Evolutionary conservation across 2,797 vertebrate genomes (phyloP), one percentile per base, ranked within the genome.

Genomic region (Gambusia yucatana): DNA sequence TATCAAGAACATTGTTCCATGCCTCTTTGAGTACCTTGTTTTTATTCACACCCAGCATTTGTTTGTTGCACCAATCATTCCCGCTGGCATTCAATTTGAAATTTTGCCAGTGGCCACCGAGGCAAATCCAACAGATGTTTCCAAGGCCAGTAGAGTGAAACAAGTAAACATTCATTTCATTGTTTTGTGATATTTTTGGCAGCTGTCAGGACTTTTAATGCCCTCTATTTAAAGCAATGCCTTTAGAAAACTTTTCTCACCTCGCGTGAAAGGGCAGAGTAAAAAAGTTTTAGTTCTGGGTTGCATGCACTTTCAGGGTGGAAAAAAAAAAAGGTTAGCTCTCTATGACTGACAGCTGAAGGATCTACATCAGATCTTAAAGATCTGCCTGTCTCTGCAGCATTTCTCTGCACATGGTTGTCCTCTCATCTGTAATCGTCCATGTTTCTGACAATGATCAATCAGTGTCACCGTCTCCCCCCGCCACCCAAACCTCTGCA

Each of bases 41-140:
- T 76, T 76, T 71, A 36, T 71, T 57, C 41, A 75, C 39, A 46
- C 46, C 82, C 47, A 88, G 77, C 36, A 70, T 75, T 79, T 75
- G n/a, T 57, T 47, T 78, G 43, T n/a, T 1, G 3, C 17, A 0
- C 41, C 14, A 22, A 13, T 57, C 36, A 79, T 82, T 85, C 77
- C 81, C 65, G 22, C 57, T 82, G 5, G 22, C 77, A 79, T 89
- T 82, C 82, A 82, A 46, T 87, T 83, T 85, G 84, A 88, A 81
- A 73, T 81, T 70, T 88, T 92, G 87, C 87, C 87, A 89, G 81
- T 79, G 84, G 86, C 85, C 84, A 85, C 1, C 0, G 82, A 83
- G 84, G 87, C 84, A 89, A 91, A 93, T 90, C 87, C 86, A 89
- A 85, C 92, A 93, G 91, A 82, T 93, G 92, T 93, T 92, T 88